Conservation (phyloP, 2,888 invertebrate species). For the Spisula subtruncata region DNA sequence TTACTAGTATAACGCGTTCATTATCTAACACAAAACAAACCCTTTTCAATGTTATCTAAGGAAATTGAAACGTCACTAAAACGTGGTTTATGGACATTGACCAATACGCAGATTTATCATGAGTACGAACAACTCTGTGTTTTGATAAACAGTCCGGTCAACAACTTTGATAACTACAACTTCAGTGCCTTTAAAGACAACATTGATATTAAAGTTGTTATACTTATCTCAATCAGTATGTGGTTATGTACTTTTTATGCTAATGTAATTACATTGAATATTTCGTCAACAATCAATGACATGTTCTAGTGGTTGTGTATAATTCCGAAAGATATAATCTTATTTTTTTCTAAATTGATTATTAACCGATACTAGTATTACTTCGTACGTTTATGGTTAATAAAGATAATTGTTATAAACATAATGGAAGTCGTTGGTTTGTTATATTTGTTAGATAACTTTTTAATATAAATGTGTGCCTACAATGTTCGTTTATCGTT, state of each 20-base stretch:
- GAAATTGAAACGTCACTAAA: background rate
- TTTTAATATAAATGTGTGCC: background rate
- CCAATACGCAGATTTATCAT: too few relatives aligned
- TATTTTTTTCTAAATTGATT: background rate
- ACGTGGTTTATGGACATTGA: background rate
- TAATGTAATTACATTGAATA: background rate
- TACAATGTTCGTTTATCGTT: too few relatives aligned
- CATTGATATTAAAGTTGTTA: background rate
- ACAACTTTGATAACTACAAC: too few relatives aligned
- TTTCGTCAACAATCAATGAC: background rate
- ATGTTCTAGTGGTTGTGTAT: too few relatives aligned
- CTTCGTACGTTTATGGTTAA: background rate
- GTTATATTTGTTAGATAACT: background rate
- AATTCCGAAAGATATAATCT: background rate
- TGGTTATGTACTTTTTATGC: background rate
- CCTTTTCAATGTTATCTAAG: background rate
- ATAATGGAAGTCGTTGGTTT: background rate
- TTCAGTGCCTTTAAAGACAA: background rate
- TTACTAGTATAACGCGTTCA: background rate
- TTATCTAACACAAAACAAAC: background rate
- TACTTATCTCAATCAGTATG: background rate
- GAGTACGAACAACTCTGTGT: too few relatives aligned
- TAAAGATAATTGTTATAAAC: background rate
- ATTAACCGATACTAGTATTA: background rate
- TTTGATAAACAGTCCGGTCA: too few relatives aligned